These are phyloP conservation scores for Apis mellifera DNA, from an alignment of 1,140 invertebrate genomes.

Conservation along the genomic window DNA sequence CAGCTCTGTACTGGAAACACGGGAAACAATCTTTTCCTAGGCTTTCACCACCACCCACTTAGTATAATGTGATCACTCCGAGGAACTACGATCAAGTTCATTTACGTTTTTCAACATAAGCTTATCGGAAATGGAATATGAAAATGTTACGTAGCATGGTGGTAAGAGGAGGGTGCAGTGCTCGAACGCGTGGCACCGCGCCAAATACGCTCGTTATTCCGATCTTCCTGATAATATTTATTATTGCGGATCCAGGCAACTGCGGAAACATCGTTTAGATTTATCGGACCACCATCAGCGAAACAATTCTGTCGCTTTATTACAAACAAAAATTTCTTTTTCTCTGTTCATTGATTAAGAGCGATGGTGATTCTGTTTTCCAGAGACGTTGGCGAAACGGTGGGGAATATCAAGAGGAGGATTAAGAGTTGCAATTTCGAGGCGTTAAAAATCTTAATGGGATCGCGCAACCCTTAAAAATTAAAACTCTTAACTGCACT, in stretches of 20 bases:
- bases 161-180: background rate
- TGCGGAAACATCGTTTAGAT: slow-evolving; percentile 12
- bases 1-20: too few relatives aligned
- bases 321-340: background rate
- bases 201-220: slow-evolving; percentile 26
- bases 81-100: background rate
- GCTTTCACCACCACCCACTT: background rate
- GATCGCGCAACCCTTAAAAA: background rate
- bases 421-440: slow-evolving; percentile 20
- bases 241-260: background rate
- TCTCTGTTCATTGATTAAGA: background rate
- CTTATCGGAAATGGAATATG: slow-evolving; percentile 29
- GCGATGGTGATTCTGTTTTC: background rate
- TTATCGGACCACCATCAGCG: background rate
- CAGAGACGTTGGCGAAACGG: background rate
- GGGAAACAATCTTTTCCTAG: background rate
- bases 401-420: background rate
- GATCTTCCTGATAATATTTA: slow-evolving; percentile 16
- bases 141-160: background rate
- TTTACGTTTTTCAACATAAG: background rate
- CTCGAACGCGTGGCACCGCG: background rate
- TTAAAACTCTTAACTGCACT: slow-evolving; percentile 1
- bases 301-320: background rate
- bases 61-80: background rate
- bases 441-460: background rate